A percentile compares a stretch with the other conserved stretches of the same genome.
Conservation (phyloP, 2,797 vertebrate species). For the Mormyrops boulengeri region DNA sequence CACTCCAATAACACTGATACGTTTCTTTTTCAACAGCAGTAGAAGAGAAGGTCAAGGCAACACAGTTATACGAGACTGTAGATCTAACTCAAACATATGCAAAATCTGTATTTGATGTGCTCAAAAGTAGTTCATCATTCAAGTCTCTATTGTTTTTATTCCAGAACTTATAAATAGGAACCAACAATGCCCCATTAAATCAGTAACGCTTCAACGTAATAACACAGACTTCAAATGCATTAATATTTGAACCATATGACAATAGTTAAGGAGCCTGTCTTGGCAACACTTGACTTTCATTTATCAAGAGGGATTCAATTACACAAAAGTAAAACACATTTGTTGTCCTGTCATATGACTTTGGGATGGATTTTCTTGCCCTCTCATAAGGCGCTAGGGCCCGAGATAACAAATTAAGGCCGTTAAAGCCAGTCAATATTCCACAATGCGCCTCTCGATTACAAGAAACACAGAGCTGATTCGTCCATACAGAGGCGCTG, state of each 20-base stretch:
- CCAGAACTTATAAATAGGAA: neutral
- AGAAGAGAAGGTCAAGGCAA: neutral
- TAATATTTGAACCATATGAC: neutral
- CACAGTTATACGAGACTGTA: neutral
- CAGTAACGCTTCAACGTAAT: neutral
- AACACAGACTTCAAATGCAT: neutral
- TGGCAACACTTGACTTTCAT: constrained; percentile 25
- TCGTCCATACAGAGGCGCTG: constrained; percentile 5
- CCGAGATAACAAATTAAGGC: constrained; percentile 35
- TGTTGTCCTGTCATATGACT: constrained; percentile 30
- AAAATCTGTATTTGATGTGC: neutral
- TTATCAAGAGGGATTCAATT: constrained; percentile 34
- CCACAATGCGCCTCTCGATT: constrained; percentile 28
- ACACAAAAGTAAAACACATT: constrained; percentile 33
- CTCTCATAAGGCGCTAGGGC: constrained; percentile 24
- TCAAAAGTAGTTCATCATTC: neutral
- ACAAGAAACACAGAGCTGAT: constrained; percentile 22
- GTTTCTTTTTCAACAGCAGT: neutral
- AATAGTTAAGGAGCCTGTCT: constrained; percentile 18
- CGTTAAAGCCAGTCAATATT: constrained; percentile 37
- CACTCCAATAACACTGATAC: neutral
- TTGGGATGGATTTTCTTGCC: constrained; percentile 28
- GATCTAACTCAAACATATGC: constrained; percentile 4
- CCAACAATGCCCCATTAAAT: neutral
- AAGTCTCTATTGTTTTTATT: neutral